These are phyloP conservation scores for Idaea biselata DNA, from an alignment of 2,888 invertebrate genomes.

Conservation along the genomic window DNA sequence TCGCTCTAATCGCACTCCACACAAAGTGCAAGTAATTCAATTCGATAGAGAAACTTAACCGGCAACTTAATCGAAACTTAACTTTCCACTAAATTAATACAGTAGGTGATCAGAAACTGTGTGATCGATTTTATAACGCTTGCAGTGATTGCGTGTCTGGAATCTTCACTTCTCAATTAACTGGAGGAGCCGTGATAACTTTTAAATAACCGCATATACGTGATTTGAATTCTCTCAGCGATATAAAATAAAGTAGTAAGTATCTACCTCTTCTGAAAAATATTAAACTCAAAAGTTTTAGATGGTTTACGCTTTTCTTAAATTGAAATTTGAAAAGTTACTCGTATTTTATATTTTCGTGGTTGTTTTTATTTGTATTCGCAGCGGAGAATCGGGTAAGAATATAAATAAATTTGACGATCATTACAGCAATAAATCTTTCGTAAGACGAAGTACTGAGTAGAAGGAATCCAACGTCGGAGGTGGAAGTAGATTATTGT, in stretches of 20 bases:
- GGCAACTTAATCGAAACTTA: constrained; percentile 6
- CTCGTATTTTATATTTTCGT: background rate
- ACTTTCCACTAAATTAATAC: background rate
- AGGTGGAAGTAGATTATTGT: background rate
- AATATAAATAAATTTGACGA: background rate
- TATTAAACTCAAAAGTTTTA: background rate
- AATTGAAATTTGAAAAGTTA: background rate
- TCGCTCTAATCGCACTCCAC: background rate
- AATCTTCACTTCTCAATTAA: constrained; percentile 14
- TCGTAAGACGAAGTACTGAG: background rate
- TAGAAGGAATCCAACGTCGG: background rate
- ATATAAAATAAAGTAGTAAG: constrained; percentile 7
- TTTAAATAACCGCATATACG: constrained; percentile 16
- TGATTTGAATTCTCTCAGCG: constrained; percentile 12
- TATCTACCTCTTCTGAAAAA: constrained; percentile 3
- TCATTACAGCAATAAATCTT: background rate
- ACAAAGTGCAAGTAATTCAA: background rate
- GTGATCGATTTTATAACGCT: constrained; percentile 9
- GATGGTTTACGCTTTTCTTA: background rate
- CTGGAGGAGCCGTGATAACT: constrained; percentile 17
- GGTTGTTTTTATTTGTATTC: background rate
- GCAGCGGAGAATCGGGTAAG: background rate
- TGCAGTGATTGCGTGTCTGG: constrained; percentile 19
- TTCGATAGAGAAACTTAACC: background rate
- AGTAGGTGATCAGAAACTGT: background rate